Conservation (phyloP, 1,140 invertebrate species). For the Halictus rubicundus region DNA sequence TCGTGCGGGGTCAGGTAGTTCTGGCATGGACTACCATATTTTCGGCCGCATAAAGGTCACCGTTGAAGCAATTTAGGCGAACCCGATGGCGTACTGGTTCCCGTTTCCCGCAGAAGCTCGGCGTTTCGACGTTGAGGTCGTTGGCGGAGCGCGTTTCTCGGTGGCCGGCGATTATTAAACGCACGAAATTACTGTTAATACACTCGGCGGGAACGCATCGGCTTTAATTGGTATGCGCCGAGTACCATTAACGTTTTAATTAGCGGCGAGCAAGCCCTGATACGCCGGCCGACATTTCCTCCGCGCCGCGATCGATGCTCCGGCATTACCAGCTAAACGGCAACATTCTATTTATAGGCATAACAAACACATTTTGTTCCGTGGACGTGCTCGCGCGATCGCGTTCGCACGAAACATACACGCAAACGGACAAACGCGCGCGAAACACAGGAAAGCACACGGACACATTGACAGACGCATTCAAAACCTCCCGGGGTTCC, state of each 20-base stretch:
- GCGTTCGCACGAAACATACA: not conserved
- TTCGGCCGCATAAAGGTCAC: too few species aligned
- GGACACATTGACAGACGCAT: too few species aligned
- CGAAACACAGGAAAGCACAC: too few species aligned
- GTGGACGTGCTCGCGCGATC: too few species aligned
- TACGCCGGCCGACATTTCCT: conserved; percentile 38
- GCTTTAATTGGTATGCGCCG: conserved; percentile 30
- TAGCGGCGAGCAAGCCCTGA: conserved; percentile 30
- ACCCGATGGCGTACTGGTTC: too few species aligned
- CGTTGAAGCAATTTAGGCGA: too few species aligned
- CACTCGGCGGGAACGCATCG: conserved; percentile 25
- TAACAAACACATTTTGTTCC: conserved; percentile 8
- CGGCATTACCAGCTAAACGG: conserved; percentile 24
- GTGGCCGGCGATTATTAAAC: conserved; percentile 32
- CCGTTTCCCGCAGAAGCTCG: too few species aligned
- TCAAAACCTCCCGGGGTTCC: not conserved
- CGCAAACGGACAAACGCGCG: not conserved
- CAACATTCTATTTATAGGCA: conserved; percentile 23
- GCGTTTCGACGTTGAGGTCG: not conserved
- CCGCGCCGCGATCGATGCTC: conserved; percentile 25
- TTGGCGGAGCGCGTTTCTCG: not conserved
- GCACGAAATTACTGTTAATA: conserved; percentile 35
- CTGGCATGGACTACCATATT: too few species aligned
- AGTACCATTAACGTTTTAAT: conserved; percentile 39
- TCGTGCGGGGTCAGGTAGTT: too few species aligned